Conservation (phyloP, 2,113 vertebrate species). For the Perca flavescens region DNA sequence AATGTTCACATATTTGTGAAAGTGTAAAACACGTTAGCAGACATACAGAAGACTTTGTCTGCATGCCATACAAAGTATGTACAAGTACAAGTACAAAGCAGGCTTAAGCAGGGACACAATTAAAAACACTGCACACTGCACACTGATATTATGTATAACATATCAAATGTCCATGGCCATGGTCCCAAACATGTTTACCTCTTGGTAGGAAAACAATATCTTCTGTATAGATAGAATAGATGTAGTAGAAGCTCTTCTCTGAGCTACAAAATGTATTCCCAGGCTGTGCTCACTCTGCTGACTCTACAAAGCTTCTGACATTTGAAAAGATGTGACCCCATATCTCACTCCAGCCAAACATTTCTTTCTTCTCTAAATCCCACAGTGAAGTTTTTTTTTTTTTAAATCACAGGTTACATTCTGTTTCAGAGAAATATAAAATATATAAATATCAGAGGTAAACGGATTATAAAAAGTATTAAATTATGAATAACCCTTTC, state of each 20-base stretch:
- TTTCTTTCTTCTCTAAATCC: slow-evolving; percentile 25
- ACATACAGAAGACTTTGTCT: not conserved
- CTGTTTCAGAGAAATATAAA: not conserved
- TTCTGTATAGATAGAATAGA: not conserved
- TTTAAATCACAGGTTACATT: not conserved
- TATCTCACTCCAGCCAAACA: slow-evolving; percentile 32
- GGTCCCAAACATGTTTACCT: not conserved
- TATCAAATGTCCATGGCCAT: not conserved
- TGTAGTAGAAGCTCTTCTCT: not conserved
- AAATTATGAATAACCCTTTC: not conserved
- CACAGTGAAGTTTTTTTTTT: not conserved
- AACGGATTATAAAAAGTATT: not conserved
- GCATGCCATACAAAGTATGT: not conserved
- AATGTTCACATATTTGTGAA: not conserved
- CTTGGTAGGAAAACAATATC: not conserved
- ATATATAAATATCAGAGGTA: not conserved
- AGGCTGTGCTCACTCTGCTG: slow-evolving; percentile 32
- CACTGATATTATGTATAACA: not conserved
- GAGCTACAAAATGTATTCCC: slow-evolving; percentile 6
- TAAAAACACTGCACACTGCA: not conserved
- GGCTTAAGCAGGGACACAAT: not conserved
- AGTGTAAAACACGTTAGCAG: not conserved
- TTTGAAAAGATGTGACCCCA: slow-evolving; percentile 34
- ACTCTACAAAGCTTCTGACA: slow-evolving; percentile 28
- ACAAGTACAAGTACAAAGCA: no score